These are phyloP conservation scores for Encarsia formosa DNA, from an alignment of 2,888 invertebrate species.

Conservation along the genomic window DNA sequence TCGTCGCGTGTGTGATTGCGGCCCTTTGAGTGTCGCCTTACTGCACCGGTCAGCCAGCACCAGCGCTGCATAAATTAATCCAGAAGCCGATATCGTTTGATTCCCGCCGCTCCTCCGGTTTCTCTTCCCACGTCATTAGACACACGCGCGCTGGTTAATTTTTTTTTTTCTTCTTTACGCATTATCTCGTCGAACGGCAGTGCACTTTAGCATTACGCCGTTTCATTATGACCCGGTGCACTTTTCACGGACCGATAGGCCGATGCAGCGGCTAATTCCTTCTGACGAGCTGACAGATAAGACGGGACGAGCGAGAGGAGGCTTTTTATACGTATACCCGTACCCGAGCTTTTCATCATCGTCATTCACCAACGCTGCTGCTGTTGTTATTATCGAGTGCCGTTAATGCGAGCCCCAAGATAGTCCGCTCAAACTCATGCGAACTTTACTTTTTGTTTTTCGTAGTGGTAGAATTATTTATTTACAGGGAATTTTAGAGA, in stretches of 20 bases:
- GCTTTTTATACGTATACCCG: too few relatives aligned
- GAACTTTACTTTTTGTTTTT: too few relatives aligned
- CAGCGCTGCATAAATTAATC: slow-evolving; percentile 52
- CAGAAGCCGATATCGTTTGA: slow-evolving; percentile 51
- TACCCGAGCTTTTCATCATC: too few relatives aligned
- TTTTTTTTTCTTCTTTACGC: slow-evolving; percentile 12
- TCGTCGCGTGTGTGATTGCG: slow-evolving; percentile 43
- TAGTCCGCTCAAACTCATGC: too few relatives aligned
- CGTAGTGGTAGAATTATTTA: too few relatives aligned
- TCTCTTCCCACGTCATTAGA: slow-evolving; percentile 29
- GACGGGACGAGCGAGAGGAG: too few relatives aligned
- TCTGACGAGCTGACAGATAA: slow-evolving; percentile 42
- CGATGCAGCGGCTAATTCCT: slow-evolving; percentile 40
- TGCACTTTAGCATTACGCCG: slow-evolving; percentile 17
- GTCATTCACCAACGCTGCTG: background rate
- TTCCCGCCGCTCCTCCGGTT: slow-evolving; percentile 41
- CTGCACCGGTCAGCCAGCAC: slow-evolving; percentile 50
- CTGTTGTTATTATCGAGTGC: too few relatives aligned
- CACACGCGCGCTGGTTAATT: slow-evolving; percentile 19
- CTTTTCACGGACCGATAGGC: slow-evolving; percentile 41
- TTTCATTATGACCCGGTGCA: slow-evolving; percentile 20
- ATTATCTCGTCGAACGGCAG: slow-evolving; percentile 25
- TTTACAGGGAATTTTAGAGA: too few relatives aligned
- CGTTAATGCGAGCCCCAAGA: too few relatives aligned
- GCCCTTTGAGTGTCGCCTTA: slow-evolving; percentile 50